phyloP scores from a whole-genome alignment of 2,888 invertebrate species.

The Drosophila stalkeri region DNA sequence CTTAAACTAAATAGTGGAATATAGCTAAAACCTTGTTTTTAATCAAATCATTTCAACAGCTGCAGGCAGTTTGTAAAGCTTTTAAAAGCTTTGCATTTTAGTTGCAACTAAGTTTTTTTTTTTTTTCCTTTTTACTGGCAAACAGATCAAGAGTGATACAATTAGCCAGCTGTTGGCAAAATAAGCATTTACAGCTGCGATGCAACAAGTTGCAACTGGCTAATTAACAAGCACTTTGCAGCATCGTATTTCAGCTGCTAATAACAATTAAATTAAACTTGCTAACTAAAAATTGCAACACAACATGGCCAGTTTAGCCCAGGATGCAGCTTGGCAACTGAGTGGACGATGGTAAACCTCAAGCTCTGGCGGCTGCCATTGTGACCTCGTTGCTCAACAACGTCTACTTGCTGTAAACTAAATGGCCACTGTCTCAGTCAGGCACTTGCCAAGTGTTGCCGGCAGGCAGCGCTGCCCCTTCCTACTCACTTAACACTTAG shows the following conservation, averaged over 20 bases:
- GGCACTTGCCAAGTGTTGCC: constrained; percentile 31
- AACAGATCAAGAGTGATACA: constrained; percentile 6
- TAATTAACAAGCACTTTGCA: constrained; percentile 71
- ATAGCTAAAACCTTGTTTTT: background rate
- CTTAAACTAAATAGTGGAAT: background rate
- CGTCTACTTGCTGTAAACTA: constrained; percentile 19
- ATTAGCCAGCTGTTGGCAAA: constrained; percentile 1
- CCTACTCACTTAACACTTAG: constrained; percentile 45
- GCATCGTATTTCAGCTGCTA: constrained; percentile 49
- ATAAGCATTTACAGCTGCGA: constrained; percentile 13
- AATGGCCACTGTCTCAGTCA: constrained; percentile 46
- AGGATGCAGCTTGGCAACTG: background rate
- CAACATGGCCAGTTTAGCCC: constrained; percentile 36
- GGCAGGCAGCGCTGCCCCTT: constrained; percentile 10
- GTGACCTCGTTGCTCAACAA: constrained; percentile 45
- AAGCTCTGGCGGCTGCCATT: constrained; percentile 41
- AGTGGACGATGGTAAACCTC: constrained; percentile 32
- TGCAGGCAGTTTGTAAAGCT: constrained; percentile 10
- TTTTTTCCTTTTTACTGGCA: background rate
- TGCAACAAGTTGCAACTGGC: constrained; percentile 54
- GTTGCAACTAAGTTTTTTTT: background rate
- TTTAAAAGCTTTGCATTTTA: constrained; percentile 9
- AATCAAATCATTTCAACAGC: background rate
- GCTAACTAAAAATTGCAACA: constrained; percentile 58
- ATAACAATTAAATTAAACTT: constrained; percentile 75